Evolutionary conservation across 1,140 invertebrate genomes (phyloP), one percentile per base, ranked within the genome.

Genomic region (Bursaphelenchus mucronatus): DNA sequence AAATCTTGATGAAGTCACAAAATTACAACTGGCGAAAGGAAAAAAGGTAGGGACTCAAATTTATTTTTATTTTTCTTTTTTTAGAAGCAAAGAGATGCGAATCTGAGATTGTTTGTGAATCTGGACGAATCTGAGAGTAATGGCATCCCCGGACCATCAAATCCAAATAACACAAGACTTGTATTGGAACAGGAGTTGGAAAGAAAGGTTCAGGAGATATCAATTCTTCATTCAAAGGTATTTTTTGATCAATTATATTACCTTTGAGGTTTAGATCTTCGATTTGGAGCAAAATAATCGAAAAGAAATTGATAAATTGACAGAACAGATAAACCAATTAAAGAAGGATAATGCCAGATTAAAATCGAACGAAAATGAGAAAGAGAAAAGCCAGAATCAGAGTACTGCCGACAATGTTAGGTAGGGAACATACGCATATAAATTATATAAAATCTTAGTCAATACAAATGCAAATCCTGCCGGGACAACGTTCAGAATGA

Each of bases 41-140:
- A 71, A 71, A 68, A 69, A 69, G 68, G 68, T 69, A 13, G 15
- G 11, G 4, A 13, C 17, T 9, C 40, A 39, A 40, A 40, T n/a
- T 54, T 30, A 7, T 19, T n/a, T 6, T 21, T 54, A 11, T 15
- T 15, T 54, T 3, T 6, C 13, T 58, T 9, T 15, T 59, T 43
- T 19, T 49, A 73, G 68, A 75, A 73, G 11, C 72, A 73, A 46
- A 73, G 65, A 66, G 71, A 73, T 43, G 74, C 71, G 15, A 73
- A 73, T 45, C 55, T 73, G 13, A 52, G 71, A 15, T 44, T 73
- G n/a, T 68, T 73, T 49, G 74, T 52, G 44, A 69, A 76, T 45
- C 55, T 11, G 51, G 44, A 53, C 49, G 21, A 43, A 41, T 43
- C 19, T n/a, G 44, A 17, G 45, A 15, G 43, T 30, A 30, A 30